Evolutionary conservation across 2,797 vertebrate genomes (phyloP).

Genomic region (Acanthurus tractus): DNA sequence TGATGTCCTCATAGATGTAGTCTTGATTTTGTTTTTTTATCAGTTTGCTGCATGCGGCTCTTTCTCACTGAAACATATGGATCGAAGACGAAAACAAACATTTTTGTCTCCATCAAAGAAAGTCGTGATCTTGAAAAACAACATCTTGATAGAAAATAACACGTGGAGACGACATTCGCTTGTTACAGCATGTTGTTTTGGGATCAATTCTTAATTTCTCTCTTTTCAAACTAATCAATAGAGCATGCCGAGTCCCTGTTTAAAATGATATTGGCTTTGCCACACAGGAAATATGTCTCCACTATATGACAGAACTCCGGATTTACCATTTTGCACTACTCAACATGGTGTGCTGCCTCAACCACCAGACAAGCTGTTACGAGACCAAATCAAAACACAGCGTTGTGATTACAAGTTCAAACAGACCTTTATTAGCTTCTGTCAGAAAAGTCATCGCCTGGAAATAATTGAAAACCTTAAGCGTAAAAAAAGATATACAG

Average conservation of each 20-base stretch:
- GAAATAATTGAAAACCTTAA: conserved; percentile 57
- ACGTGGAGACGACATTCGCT: neutral
- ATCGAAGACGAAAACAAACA: neutral
- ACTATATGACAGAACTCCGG: neutral
- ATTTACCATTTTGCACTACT: conserved; percentile 27
- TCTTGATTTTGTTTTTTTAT: conserved; percentile 7
- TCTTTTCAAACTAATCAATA: conserved; percentile 24
- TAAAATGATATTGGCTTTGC: conserved; percentile 30
- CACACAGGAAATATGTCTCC: conserved; percentile 6
- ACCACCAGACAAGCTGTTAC: conserved; percentile 31
- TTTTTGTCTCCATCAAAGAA: neutral
- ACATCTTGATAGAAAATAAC: neutral
- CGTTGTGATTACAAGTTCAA: conserved; percentile 29
- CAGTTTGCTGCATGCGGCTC: neutral
- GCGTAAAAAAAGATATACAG: conserved; percentile 33
- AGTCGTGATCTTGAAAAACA: conserved; percentile 1
- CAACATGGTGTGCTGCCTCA: conserved; percentile 32
- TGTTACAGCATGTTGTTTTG: conserved; percentile 1
- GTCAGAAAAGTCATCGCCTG: conserved; percentile 41
- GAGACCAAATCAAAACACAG: conserved; percentile 37
- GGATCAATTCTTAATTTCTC: neutral
- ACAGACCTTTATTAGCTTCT: conserved; percentile 46
- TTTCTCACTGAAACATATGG: neutral
- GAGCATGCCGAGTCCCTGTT: conserved; percentile 15
- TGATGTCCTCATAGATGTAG: conserved; percentile 9